A percentile compares a stretch with the other conserved stretches of the same genome.
Conservation (phyloP, 1,140 invertebrate species). For the Andricus grossulariae region DNA sequence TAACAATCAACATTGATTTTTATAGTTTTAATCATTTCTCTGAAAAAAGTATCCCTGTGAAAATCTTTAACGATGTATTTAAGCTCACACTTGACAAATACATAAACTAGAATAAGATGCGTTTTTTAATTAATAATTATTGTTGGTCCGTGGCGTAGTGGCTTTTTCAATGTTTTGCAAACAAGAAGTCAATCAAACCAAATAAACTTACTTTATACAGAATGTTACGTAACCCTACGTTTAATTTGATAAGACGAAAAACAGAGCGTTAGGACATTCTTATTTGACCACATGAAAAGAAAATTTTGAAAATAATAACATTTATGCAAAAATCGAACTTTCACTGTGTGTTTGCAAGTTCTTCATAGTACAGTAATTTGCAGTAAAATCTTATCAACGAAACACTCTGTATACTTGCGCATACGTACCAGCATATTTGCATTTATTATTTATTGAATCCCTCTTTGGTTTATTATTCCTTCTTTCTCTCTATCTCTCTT, state of each 20-base stretch:
- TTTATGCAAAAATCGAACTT: too few relatives aligned
- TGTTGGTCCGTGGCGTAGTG: slow-evolving; percentile 68
- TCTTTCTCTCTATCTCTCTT: slow-evolving; percentile 45
- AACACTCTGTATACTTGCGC: slow-evolving; percentile 28
- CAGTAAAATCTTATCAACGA: background rate
- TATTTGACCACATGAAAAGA: too few relatives aligned
- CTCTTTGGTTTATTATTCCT: slow-evolving; percentile 32
- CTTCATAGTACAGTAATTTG: background rate
- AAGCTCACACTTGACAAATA: slow-evolving; percentile 1
- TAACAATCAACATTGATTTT: too few relatives aligned
- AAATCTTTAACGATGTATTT: background rate
- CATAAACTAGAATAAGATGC: background rate
- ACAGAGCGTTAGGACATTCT: too few relatives aligned
- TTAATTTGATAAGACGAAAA: too few relatives aligned
- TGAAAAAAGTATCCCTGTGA: too few relatives aligned
- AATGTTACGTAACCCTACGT: background rate
- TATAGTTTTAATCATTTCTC: too few relatives aligned
- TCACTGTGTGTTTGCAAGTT: slow-evolving; percentile 30
- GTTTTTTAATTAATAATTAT: slow-evolving; percentile 57
- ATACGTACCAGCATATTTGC: slow-evolving; percentile 14
- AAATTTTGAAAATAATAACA: too few relatives aligned
- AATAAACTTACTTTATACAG: slow-evolving; percentile 5
- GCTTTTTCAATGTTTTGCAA: slow-evolving; percentile 65
- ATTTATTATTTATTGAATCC: background rate
- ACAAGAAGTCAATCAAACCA: background rate